Base-by-base conservation (phyloP, 2,888 invertebrate genomes). In the Eledona agricola region DNA sequence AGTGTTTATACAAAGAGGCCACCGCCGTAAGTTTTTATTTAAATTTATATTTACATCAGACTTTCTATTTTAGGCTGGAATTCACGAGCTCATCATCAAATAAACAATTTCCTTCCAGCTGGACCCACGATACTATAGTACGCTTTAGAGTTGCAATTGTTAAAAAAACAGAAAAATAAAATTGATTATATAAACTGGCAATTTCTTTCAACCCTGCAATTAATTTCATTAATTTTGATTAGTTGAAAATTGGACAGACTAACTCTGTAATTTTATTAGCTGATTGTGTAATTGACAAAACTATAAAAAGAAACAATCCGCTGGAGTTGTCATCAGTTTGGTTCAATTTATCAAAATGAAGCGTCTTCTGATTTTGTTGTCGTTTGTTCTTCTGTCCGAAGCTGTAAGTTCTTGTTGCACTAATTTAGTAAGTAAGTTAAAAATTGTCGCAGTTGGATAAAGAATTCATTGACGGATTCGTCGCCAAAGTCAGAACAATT, bases 301-400 rank as follows among this genome's bases (percentile, higher is more conserved):
- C 12, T 52, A 52, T 52, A 51, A 45, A 51, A 51, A 28, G 19
- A 23, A 13, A 17, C 34, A 28, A 35, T 10, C 11, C 26, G 4
- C 7, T 26, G 15, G 15, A 51, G 17, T 7, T 16, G 28, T 13
- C 51, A 31, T 32, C 31, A 43, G 22, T 45, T 47, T 19, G 10
- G 19, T 19, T 31, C 13, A 3, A 4, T 28, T 2, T 1, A 17
- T 13, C 9, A 63, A 58, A 37, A 63, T 63, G 63, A 62, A 59
- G 22, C 25, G 58, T 6, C 23, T 63, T 22, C 32, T 57, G 19
- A 4, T 53, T 42, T 31, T 63, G 4, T 43, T 29, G 22, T 51
- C 51, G 17, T 11, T 56, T 4, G 29, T 58, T 23, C 23, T 53
- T 4, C 37, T 46, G 9, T 31, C 37, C 6, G 46, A 47, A 35